These are phyloP conservation scores for Chiridota heheva DNA, from an alignment of 35 echinoderm and acorn worm species.

Conservation along the genomic window DNA sequence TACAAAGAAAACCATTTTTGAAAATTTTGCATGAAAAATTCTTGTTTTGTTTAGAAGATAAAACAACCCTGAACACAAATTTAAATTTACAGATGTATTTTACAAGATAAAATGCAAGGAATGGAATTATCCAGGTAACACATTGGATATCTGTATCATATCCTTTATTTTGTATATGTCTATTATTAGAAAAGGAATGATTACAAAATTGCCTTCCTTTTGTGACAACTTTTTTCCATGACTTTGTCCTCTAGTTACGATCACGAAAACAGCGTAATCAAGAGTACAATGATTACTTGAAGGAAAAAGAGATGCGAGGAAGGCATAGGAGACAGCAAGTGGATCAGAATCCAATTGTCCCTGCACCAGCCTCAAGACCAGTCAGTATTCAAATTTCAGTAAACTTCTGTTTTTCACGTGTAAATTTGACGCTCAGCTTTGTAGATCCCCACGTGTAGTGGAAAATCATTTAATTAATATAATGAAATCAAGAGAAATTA, in stretches of 20 bases:
- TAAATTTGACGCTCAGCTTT: not conserved
- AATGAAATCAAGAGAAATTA: not conserved
- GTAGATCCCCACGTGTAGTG: not conserved
- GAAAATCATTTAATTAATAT: not conserved
- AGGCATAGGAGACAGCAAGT: slow-evolving; percentile 15
- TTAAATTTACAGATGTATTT: no score
- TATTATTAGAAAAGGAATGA: not conserved
- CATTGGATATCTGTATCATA: not conserved
- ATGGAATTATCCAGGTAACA: not conserved
- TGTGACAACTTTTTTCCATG: not conserved
- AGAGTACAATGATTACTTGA: slow-evolving; percentile 80
- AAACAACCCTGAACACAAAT: no score
- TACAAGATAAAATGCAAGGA: not conserved
- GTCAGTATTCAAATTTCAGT: no score
- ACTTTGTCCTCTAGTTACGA: slow-evolving; percentile 30
- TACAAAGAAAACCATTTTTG: no score
- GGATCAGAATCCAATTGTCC: not conserved
- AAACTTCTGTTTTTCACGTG: not conserved
- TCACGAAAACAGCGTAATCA: slow-evolving; percentile 61
- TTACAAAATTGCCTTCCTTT: not conserved
- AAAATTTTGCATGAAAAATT: no score
- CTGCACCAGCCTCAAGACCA: not conserved
- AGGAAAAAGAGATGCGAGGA: slow-evolving; percentile 41
- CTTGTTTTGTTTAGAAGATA: no score
- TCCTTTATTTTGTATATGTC: not conserved